Percentiles rank a stretch among this genome's conserved stretches.
phyloP scores from a whole-genome alignment of 1,140 invertebrate species.

The Hyles vespertilio region DNA sequence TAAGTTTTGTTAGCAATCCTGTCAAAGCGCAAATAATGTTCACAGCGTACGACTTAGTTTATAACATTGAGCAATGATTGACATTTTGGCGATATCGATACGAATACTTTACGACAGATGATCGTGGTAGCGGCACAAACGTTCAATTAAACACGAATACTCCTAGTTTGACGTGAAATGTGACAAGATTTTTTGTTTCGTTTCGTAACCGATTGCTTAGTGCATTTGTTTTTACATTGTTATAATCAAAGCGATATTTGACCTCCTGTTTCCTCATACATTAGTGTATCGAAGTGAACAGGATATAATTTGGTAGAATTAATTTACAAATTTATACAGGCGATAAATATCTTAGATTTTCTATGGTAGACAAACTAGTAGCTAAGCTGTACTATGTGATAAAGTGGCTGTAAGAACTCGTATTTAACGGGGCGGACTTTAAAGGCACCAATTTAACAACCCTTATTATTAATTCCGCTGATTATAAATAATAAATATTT shows the following conservation, averaged over 20 bases:
- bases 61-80: no score
- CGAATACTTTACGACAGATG: no score
- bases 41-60: no score
- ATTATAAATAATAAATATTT: not conserved
- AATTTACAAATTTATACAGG: slow-evolving; percentile 59
- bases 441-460: slow-evolving; percentile 4
- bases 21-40: no score
- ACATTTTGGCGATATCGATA: no score
- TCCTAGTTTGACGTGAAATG: slow-evolving; percentile 36
- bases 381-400: slow-evolving; percentile 68
- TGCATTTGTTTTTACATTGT: slow-evolving; percentile 45
- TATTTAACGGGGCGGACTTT: slow-evolving; percentile 17
- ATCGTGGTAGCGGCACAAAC: no score
- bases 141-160: no score
- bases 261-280: slow-evolving; percentile 51
- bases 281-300: slow-evolving; percentile 35
- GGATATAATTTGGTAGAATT: slow-evolving; percentile 58
- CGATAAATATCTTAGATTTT: slow-evolving; percentile 72
- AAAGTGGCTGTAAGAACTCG: slow-evolving; percentile 69
- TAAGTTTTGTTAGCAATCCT: no score
- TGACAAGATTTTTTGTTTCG: slow-evolving; percentile 24
- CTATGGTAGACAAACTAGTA: slow-evolving; percentile 65
- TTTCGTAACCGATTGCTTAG: slow-evolving; percentile 53
- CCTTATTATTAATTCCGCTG: not conserved
- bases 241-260: slow-evolving; percentile 29